Evolutionary conservation across 2,113 vertebrate genomes (phyloP).

Genomic region (Alosa alosa): DNA sequence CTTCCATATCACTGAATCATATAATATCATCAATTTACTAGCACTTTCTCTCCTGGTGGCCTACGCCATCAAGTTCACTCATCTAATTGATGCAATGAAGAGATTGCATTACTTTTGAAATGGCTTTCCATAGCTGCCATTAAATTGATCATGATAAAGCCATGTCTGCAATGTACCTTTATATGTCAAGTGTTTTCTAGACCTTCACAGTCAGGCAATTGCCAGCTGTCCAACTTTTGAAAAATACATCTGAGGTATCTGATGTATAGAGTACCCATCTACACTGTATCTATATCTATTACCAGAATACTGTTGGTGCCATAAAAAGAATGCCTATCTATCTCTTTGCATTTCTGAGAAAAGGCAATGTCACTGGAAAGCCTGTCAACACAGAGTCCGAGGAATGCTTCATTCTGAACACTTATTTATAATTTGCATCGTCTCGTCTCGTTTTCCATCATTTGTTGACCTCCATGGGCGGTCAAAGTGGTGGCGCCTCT

Average conservation of each 20-base stretch:
- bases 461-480: slow-evolving; percentile 42
- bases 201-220: neutral
- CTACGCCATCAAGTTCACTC: neutral
- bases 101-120: neutral
- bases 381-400: slow-evolving; percentile 27
- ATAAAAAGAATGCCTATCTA: slow-evolving; percentile 11
- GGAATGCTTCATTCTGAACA: slow-evolving; percentile 49
- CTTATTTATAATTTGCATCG: slow-evolving; percentile 49
- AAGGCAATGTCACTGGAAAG: slow-evolving; percentile 26
- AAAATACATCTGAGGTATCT: neutral
- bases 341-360: slow-evolving; percentile 46
- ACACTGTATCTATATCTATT: slow-evolving; percentile 15
- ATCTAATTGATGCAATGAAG: slow-evolving; percentile 12
- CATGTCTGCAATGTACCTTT: neutral
- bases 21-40: slow-evolving; percentile 39
- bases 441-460: slow-evolving; percentile 45
- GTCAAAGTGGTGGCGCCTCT: slow-evolving; percentile 44
- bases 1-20: slow-evolving; percentile 17
- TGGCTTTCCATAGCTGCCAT: slow-evolving; percentile 4
- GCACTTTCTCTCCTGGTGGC: slow-evolving; percentile 11
- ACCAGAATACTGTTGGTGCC: neutral
- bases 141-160: slow-evolving; percentile 8
- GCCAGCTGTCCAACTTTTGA: slow-evolving; percentile 16
- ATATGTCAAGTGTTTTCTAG: slow-evolving; percentile 3
- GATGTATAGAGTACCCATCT: slow-evolving; percentile 16